phyloP scores from a whole-genome alignment of 2,888 invertebrate genomes.

The Lycia hirtaria region DNA sequence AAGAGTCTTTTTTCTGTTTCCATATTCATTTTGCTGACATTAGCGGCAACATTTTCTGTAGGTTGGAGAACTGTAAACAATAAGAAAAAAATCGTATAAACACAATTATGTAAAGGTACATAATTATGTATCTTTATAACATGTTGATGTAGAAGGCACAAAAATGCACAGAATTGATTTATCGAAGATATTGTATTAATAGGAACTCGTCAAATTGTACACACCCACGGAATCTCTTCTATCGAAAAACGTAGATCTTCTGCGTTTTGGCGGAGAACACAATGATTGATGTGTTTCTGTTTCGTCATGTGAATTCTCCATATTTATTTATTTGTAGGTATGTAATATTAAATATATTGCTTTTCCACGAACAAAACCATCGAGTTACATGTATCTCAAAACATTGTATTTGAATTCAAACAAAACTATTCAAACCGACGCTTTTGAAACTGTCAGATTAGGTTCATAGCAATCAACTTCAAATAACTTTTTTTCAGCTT shows the following conservation, averaged over 20 bases:
- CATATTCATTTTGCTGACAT: constrained; percentile 42
- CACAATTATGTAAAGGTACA: background rate
- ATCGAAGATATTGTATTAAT: background rate
- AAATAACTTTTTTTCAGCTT: too few relatives aligned
- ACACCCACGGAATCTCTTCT: constrained; percentile 72
- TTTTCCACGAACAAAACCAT: background rate
- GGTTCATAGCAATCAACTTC: too few relatives aligned
- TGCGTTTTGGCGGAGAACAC: constrained; percentile 71
- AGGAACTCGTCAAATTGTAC: constrained; percentile 12
- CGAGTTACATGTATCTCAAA: background rate
- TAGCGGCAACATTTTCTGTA: constrained; percentile 53
- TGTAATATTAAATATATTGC: constrained; percentile 20
- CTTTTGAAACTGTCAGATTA: too few relatives aligned
- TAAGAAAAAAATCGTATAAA: background rate
- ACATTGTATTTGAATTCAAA: background rate
- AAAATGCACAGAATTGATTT: background rate
- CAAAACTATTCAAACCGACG: too few relatives aligned
- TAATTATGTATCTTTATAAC: background rate
- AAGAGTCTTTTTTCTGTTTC: constrained; percentile 53
- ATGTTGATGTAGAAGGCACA: background rate
- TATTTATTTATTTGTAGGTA: constrained; percentile 36
- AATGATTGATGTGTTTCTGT: constrained; percentile 62
- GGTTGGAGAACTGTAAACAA: constrained; percentile 62
- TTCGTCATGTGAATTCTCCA: constrained; percentile 68
- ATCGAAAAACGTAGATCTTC: constrained; percentile 78